These are phyloP conservation scores for Casuarius casuarius DNA, from an alignment of 2,113 vertebrate genomes.

Conservation along the genomic window DNA sequence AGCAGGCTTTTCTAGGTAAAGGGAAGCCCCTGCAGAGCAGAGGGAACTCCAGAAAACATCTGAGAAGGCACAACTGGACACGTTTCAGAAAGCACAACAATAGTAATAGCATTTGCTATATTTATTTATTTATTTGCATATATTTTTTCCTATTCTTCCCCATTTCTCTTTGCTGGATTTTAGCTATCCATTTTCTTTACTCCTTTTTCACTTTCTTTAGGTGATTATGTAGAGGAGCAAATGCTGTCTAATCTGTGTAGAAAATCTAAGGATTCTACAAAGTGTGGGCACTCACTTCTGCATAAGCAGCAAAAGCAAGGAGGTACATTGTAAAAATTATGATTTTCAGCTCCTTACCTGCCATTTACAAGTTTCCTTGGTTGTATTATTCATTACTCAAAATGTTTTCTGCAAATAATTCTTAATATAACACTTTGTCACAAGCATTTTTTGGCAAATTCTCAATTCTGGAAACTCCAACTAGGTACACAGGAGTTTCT, in stretches of 20 bases:
- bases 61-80: neutral
- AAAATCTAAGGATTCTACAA: neutral
- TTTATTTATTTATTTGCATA: neutral
- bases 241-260: neutral
- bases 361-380: neutral
- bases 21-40: neutral
- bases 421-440: neutral
- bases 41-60: neutral
- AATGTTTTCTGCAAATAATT: neutral
- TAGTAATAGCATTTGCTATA: neutral
- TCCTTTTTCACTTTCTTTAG: neutral
- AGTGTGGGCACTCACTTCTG: neutral
- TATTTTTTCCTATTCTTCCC: neutral
- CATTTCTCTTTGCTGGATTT: neutral
- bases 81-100: neutral
- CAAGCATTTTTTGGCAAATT: neutral
- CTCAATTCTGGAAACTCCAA: neutral
- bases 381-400: neutral
- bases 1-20: constrained; percentile 1
- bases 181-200: neutral
- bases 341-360: neutral
- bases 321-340: neutral
- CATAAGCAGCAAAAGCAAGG: neutral
- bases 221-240: neutral
- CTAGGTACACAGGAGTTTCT: neutral